Evolutionary conservation across 2,113 vertebrate species (phyloP).

Genomic region (Nycticryphes semicollaris): DNA sequence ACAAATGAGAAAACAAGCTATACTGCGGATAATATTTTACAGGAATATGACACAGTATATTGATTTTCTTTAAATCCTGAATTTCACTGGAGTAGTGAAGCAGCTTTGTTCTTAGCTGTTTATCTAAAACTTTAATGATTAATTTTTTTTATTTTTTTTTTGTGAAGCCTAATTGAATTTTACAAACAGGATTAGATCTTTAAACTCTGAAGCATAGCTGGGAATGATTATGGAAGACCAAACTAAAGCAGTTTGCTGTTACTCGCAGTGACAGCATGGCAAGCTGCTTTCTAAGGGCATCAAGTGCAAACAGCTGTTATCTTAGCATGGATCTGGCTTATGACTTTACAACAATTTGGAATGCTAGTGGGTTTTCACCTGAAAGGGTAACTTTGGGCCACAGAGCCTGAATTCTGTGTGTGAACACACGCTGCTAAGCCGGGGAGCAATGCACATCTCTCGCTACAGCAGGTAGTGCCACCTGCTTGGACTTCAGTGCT

Average conservation of each 20-base stretch:
- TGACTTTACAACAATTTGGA: background rate
- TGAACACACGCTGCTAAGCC: background rate
- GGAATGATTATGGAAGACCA: slow-evolving; percentile 8
- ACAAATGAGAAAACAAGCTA: background rate
- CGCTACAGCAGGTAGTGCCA: background rate
- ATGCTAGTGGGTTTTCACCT: background rate
- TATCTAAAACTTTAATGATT: slow-evolving; percentile 22
- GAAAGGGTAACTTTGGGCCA: background rate
- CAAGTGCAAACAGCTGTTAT: background rate
- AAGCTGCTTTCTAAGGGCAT: background rate
- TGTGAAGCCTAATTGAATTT: slow-evolving; percentile 15
- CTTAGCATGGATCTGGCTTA: background rate
- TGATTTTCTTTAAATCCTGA: slow-evolving; percentile 24
- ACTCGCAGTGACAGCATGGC: background rate
- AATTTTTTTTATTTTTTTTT: background rate
- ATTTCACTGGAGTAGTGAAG: background rate
- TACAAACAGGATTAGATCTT: slow-evolving; percentile 47
- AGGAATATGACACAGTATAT: background rate
- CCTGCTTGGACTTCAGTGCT: background rate
- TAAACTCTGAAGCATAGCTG: slow-evolving; percentile 26
- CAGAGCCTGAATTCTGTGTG: background rate
- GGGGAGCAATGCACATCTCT: rapidly evolving
- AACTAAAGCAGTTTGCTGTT: background rate
- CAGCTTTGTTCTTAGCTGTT: slow-evolving; percentile 56
- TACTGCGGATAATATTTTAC: background rate